These are phyloP conservation scores for Porites divaricata DNA, from an alignment of 92 coral and sea anemone species.

Conservation along the genomic window DNA sequence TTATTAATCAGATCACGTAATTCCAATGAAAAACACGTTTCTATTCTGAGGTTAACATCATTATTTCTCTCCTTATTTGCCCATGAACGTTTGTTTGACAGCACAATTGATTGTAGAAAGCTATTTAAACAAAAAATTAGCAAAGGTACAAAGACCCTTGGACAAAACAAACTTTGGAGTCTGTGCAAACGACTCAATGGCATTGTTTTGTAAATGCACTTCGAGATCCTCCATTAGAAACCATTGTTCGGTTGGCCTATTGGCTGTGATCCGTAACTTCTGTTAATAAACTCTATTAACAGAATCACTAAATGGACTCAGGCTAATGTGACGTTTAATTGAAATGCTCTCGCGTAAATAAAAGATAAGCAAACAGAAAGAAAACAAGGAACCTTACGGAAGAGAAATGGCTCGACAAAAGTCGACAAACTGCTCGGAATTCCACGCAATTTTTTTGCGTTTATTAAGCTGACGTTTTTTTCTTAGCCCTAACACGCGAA, in stretches of 20 bases:
- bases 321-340: background rate
- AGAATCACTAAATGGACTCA: constrained; percentile 30
- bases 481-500: too few species aligned
- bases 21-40: constrained; percentile 31
- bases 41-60: constrained; percentile 20
- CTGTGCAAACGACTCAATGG: constrained; percentile 16
- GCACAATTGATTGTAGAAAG: constrained; percentile 23
- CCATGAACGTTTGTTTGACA: constrained; percentile 24
- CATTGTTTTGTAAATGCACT: constrained; percentile 64
- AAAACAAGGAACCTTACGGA: background rate
- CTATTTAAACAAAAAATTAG: constrained; percentile 35
- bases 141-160: constrained; percentile 13
- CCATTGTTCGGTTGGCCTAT: constrained; percentile 43
- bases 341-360: constrained; percentile 2
- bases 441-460: background rate
- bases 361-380: background rate
- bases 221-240: constrained; percentile 63
- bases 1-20: constrained; percentile 5
- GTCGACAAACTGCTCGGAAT: background rate
- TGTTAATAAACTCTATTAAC: constrained; percentile 41
- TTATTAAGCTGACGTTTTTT: background rate
- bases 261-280: constrained; percentile 64
- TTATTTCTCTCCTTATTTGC: constrained; percentile 31
- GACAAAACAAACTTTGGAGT: constrained; percentile 42
- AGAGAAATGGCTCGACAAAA: background rate